Conservation (phyloP, 30 jellyfish, hydroid and myxozoan genomes). For the Sanderia malayensis region DNA sequence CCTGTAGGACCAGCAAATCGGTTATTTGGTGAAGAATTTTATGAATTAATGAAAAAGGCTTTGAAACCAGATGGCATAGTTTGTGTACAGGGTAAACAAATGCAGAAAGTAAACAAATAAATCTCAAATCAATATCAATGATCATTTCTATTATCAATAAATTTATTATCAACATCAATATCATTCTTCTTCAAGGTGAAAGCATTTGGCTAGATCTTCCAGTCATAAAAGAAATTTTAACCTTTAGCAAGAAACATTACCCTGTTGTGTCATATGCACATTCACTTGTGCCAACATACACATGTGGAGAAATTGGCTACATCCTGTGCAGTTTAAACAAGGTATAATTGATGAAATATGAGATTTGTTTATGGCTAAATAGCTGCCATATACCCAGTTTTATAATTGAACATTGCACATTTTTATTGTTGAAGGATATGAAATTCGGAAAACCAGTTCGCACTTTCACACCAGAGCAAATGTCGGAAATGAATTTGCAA, state of each 20-base stretch:
- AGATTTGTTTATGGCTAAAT: not conserved
- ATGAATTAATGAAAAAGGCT: conserved; percentile 48
- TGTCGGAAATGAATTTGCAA: conserved; percentile 26
- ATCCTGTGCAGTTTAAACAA: conserved; percentile 62
- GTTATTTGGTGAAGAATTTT: conserved; percentile 67
- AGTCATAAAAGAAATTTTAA: conserved; percentile 51
- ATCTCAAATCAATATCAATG: no score
- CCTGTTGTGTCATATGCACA: conserved; percentile 72
- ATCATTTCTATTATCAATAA: no score
- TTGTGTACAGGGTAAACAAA: conserved; percentile 74
- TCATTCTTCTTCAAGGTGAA: conserved; percentile 84
- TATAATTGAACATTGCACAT: not conserved
- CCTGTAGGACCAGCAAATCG: conserved; percentile 93
- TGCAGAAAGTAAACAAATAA: no score
- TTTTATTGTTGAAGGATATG: conserved; percentile 33
- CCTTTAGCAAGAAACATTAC: conserved; percentile 49
- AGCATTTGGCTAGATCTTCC: conserved; percentile 78
- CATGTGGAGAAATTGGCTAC: conserved; percentile 81
- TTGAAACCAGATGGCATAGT: conserved; percentile 72
- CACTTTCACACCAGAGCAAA: conserved; percentile 30
- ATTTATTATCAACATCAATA: no score
- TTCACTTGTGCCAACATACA: conserved; percentile 70
- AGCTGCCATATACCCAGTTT: not conserved
- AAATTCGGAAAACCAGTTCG: conserved; percentile 49
- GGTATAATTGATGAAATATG: conserved; percentile 21